Base-by-base conservation (phyloP, 1,140 invertebrate genomes). In the Rhopalosiphum maidis region DNA sequence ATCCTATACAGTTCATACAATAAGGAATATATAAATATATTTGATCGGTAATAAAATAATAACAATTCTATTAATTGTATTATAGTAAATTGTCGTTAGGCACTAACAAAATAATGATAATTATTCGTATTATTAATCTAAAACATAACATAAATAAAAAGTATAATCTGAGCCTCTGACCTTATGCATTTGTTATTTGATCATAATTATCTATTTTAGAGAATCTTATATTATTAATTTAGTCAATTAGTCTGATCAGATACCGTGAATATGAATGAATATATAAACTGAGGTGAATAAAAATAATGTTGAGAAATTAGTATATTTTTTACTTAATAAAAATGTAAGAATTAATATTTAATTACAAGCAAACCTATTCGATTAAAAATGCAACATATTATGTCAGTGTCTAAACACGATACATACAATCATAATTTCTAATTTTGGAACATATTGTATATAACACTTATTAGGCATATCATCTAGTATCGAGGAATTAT, bases 131-230 rank as follows among this genome's bases (percentile, higher is more conserved):
- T 68, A 30, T n/a, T 68, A 68, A 68, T 77, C 22, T 77, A 77
- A 77, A 35, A 77, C 60, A 60, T 68, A 77, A 77, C 60, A 77
- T n/a, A 35, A 77, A 77, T 77, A 18, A n/a, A 77, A 77, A 77
- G 60, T n/a, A 77, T 77, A n/a, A 7, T 77, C 30, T 77, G 30
- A n/a, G 30, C 0, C n/a, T 77, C 5, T 77, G 60, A 18, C 60
- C 60, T 77, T 77, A 5, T 77, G n/a, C 4, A n/a, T 77, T 77
- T 77, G 5, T 77, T 18, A 77, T 77, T 77, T 77, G n/a, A 68
- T n/a, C 60, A 68, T n/a, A 15, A n/a, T 68, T 68, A 77, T 77
- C 60, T 77, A n/a, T 77, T n/a, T n/a, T 77, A n/a, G n/a, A 77
- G 15, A 77, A 35, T 35, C 30, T n/a, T n/a, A n/a, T 77, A 15